Percentiles rank a stretch among this genome's conserved stretches.
phyloP scores from a whole-genome alignment of 2,113 vertebrate species.

The Mustela lutreola region DNA sequence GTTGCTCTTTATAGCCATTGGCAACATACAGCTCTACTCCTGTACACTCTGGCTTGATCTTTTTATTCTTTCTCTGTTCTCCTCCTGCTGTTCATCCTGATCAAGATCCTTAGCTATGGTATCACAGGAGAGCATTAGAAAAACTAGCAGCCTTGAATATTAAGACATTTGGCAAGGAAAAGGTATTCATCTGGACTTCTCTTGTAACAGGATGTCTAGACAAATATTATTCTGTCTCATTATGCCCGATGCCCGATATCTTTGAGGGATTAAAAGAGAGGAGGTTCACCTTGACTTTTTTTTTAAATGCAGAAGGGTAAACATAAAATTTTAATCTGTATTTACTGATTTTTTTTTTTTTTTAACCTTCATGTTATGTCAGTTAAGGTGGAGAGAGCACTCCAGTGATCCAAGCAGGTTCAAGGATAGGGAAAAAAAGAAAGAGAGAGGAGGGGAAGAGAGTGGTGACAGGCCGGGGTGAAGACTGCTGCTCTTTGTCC shows the following conservation, averaged over 20 bases:
- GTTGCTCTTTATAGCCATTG: neutral
- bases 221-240: slow-evolving; percentile 46
- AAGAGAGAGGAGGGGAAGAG: too few species aligned
- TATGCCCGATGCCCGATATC: slow-evolving; percentile 7
- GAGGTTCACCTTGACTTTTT: slow-evolving; percentile 64
- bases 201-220: slow-evolving; percentile 53
- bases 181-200: neutral
- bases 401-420: neutral
- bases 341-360: slow-evolving; percentile 42
- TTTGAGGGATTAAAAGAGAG: slow-evolving; percentile 57
- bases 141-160: slow-evolving; percentile 18
- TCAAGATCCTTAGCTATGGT: neutral
- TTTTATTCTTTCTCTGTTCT: neutral
- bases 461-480: too few species aligned
- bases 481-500: neutral
- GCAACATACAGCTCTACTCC: neutral
- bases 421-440: neutral
- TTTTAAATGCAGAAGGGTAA: slow-evolving; percentile 66
- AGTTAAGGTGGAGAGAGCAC: neutral
- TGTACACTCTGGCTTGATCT: neutral
- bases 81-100: neutral
- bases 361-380: neutral
- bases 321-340: slow-evolving; percentile 76
- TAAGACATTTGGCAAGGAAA: slow-evolving; percentile 55
- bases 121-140: neutral